Base-by-base conservation (phyloP, 2,888 invertebrate genomes). In the Drosophila pseudotakahashii region DNA sequence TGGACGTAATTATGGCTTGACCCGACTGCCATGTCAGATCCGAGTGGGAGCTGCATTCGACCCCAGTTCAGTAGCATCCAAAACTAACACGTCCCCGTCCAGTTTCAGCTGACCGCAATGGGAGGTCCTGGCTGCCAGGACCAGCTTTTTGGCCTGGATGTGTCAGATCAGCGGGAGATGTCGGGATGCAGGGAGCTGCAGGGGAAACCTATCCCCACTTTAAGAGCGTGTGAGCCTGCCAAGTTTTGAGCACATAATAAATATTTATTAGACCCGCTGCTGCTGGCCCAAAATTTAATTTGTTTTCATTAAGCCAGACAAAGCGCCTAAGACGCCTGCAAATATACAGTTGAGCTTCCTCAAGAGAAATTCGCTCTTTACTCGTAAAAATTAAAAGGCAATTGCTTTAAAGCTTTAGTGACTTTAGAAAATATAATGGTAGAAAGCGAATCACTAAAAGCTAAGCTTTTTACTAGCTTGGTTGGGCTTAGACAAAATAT, bases 301-400 rank as follows among this genome's bases (percentile, higher is more conserved):
- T 79, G 86, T 82, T 82, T 82, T 86, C 72, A 86, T 86, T 86
- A 86, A 57, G 68, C 63, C 73, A 58, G 74, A 72, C 77, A 77
- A 80, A 78, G 71, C 73, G 72, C 77, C 79, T 88, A 71, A 51
- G 74, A 53, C 63, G 64, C 67, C 62, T 51, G 39, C 45, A 59
- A 75, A 76, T 63, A 68, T 68, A 69, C 39, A 70, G 69, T 54
- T 39, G 32, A 23, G 16, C 30, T 6, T 45, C n/a, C 50, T 16
- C 44, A 41, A 69, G 30, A 37, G 50, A 7, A 5, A 30, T 53
- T 30, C 7, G 26, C 32, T 2, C 10, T 48, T 13, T 10, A 19
- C 7, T 37, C 7, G 48, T 37, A 26, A 26, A 52, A 52, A 39
- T n/a, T 3, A 39, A 26, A 11, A 19, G 52, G 11, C 36, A 23